Evolutionary conservation across 2,797 vertebrate genomes (phyloP).

Genomic region (Echeneis naucrates): DNA sequence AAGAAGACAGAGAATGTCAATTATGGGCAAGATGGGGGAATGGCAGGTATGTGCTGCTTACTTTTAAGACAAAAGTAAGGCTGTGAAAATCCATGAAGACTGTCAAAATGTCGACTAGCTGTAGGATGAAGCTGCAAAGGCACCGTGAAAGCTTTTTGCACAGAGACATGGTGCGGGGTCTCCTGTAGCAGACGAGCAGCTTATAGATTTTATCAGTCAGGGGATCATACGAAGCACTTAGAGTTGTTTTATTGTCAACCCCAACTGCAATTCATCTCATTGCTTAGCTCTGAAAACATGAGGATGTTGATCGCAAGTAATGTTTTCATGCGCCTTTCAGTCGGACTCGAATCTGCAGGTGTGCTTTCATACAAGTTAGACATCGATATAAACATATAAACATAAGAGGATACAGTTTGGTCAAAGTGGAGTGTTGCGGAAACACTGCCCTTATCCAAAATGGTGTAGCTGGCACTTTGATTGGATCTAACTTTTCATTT

Average conservation of each 20-base stretch:
- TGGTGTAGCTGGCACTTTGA: neutral
- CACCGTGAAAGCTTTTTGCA: conserved; percentile 9
- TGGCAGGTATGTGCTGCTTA: conserved; percentile 93
- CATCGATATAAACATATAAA: conserved; percentile 3
- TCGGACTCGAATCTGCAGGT: neutral
- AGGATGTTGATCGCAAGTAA: conserved; percentile 16
- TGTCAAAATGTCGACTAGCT: conserved; percentile 71
- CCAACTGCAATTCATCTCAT: conserved; percentile 10
- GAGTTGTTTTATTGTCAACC: conserved; percentile 25
- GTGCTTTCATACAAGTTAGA: conserved; percentile 16
- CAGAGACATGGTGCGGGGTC: conserved; percentile 2
- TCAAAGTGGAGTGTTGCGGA: neutral
- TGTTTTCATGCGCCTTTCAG: neutral
- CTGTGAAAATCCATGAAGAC: conserved; percentile 54
- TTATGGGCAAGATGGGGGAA: conserved; percentile 95
- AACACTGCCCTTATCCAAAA: neutral
- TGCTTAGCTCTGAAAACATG: conserved; percentile 12
- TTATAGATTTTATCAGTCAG: conserved; percentile 15
- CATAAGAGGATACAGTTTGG: neutral
- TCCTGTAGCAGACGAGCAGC: neutral
- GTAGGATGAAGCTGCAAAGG: conserved; percentile 34
- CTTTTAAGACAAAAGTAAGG: conserved; percentile 73
- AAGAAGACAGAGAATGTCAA: conserved; percentile 90
- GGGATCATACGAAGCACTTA: conserved; percentile 8
- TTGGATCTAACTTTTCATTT: conserved; percentile 20